Conservation (phyloP, 2,888 invertebrate species). For the Calliopum simillimum region DNA sequence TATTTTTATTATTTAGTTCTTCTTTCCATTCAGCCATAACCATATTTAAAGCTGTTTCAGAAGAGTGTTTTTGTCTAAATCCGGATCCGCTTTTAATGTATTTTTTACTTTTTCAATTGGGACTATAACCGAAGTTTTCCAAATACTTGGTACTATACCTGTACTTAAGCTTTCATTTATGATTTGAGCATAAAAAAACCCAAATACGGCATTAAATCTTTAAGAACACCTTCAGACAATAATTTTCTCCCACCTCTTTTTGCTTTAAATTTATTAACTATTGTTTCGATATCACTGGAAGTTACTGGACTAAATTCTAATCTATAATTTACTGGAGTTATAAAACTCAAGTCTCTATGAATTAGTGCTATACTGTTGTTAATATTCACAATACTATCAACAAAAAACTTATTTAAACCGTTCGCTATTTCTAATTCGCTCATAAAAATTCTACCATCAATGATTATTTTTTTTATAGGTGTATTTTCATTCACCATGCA, state of each 20-base stretch:
- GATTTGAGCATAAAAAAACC: conserved; percentile 4
- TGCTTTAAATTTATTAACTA: background rate
- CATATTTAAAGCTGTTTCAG: background rate
- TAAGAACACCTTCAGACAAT: conserved; percentile 4
- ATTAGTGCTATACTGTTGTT: background rate
- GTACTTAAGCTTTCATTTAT: conserved; percentile 2
- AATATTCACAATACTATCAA: background rate
- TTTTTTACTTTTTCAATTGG: conserved; percentile 24
- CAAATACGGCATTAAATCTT: conserved; percentile 1
- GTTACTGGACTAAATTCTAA: background rate
- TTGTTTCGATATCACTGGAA: background rate
- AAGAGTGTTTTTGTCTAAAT: no score
- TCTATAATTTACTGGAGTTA: background rate
- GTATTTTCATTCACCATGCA: background rate
- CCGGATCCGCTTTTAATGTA: conserved; percentile 13
- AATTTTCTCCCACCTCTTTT: background rate
- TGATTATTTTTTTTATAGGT: background rate
- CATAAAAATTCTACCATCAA: background rate
- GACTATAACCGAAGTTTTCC: conserved; percentile 15
- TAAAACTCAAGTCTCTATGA: no score
- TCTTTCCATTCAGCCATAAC: conserved; percentile 9
- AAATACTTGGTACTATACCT: background rate
- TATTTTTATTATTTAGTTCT: conserved; percentile 6
- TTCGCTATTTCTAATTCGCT: background rate
- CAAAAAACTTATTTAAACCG: background rate